Evolutionary conservation across 2,113 vertebrate genomes (phyloP), one percentile per base, ranked within the genome.

Genomic region (Oncorhynchus kisutch): DNA sequence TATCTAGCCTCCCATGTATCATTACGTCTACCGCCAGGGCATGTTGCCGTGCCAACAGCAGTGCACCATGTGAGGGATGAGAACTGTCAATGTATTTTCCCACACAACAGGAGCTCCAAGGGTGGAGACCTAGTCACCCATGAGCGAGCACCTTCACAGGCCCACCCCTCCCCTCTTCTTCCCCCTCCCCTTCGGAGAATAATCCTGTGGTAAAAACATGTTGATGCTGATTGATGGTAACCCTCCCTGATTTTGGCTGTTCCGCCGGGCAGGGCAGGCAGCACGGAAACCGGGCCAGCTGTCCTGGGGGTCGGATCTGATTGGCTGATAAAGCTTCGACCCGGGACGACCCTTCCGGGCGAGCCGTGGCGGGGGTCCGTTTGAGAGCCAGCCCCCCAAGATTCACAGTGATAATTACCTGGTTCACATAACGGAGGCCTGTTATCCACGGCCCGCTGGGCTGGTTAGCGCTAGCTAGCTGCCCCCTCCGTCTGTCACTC

Each of bases 201-300:
- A 91, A 91, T 92, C 90, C 90, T 86, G 81, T 84, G 81, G 77
- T 82, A 91, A 89, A 90, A 62, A 88, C 84, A 89, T 87, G 84
- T 79, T 84, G 88, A 82, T 81, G 87, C 84, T 90, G 91, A 92
- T 87, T 91, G 90, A 92, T 83, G 84, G 72, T 90, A 86, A 91
- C 85, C 77, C 86, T 85, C 81, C 73, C 74, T 74, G 75, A 87
- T 89, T 88, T 84, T 78, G 85, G 87, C 78, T 81, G 86, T 25
- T 85, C 85, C 84, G 78, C 2, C n/a, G 12, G 25, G 81, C 78
- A 77, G 77, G 12, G 64, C 84, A 74, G 80, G 64, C 84, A 74
- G 81, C 20, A 16, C 66, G 25, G 66, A 29, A 27, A 67, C 29
- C 31, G 18, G 84, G 78, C 86, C 82, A 87, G 77, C 67, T 20